Evolutionary conservation across 2,113 vertebrate species (phyloP), one percentile per base, ranked within the genome.

Genomic region (Alexandromys fortis): DNA sequence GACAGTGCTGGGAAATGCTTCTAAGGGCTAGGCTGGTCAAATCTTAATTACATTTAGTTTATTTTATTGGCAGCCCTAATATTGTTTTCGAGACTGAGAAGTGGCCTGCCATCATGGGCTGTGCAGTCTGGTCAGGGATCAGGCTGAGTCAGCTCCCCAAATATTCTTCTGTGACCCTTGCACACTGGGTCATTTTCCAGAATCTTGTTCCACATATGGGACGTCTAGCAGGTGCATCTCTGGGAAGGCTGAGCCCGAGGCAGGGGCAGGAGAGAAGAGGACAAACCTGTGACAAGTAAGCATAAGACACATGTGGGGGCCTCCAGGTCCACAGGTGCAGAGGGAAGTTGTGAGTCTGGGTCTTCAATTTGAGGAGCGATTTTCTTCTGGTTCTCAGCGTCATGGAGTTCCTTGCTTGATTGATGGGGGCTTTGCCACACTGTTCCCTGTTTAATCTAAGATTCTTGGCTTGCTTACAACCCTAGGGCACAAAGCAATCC

Each of bases 401-500:
- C 33, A 7, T 6, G 3, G 82, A 78, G 35, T 19, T 70, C 17
- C 28, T 49, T 72, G 55, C 52, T 79, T 89, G 21, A 82, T 45
- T 81, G 17, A 78, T 67, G 91, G 90, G 35, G 73, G 28, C 75
- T 55, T 42, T 33, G 58, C 38, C 47, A 94, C 65, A 45, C 38
- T 12, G 77, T 91, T 79, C 30, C 76, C n/a, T 38, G 77, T 47
- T 85, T 79, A 47, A 72, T 73, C 17, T 52, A 45, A 78, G 83
- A 67, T 90, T 92, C 78, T 92, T 92, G 47, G 63, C 21, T n/a
- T 72, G 76, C n/a, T 86, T 96, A 68, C 24, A 89, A 81, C 14
- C 55, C 12, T 28, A 81, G 45, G 38, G 19, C 35, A 61, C 38
- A n/a, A 55, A 47, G 35, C 21, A 77, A n/a, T 35, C 16, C 58